Percentiles rank a stretch among this genome's conserved stretches.
These are phyloP conservation scores for Cepaea hortensis DNA, from an alignment of 2,888 invertebrate species.

Conservation along the genomic window DNA sequence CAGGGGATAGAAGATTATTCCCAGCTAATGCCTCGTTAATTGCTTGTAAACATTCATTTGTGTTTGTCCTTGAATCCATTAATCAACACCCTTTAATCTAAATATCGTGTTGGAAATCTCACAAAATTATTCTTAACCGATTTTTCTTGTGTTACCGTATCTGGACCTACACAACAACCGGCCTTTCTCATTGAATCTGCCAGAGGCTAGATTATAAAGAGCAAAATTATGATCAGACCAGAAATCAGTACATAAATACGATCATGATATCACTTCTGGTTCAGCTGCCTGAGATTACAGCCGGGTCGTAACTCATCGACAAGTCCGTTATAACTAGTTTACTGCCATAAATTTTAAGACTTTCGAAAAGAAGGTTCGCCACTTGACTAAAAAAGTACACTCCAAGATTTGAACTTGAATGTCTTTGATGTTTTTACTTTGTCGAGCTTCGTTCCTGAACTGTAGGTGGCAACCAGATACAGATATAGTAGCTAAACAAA, in stretches of 20 bases:
- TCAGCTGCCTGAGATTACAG: not conserved
- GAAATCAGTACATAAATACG: slow-evolving; percentile 16
- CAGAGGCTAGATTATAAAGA: slow-evolving; percentile 16
- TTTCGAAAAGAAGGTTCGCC: not conserved
- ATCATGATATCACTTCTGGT: not conserved
- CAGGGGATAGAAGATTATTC: not conserved
- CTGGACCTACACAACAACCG: slow-evolving; percentile 22
- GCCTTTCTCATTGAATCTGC: not conserved
- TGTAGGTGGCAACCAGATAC: too few species aligned
- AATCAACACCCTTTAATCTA: slow-evolving; percentile 4
- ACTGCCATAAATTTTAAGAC: slow-evolving; percentile 14
- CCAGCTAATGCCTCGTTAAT: not conserved
- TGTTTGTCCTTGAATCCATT: not conserved
- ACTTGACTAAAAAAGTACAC: slow-evolving; percentile 10
- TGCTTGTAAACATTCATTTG: not conserved
- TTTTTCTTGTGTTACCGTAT: slow-evolving; percentile 23
- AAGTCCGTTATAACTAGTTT: slow-evolving; percentile 1
- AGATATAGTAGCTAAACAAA: too few species aligned
- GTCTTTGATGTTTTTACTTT: too few species aligned
- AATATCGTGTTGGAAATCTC: slow-evolving; percentile 1
- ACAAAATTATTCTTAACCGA: slow-evolving; percentile 30
- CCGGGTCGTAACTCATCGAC: not conserved
- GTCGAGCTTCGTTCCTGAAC: too few species aligned
- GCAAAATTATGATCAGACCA: not conserved
- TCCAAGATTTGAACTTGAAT: too few species aligned